phyloP scores from a whole-genome alignment of 37 sponge, comb jelly and placozoan species.

The Petrosia ficiformis region DNA sequence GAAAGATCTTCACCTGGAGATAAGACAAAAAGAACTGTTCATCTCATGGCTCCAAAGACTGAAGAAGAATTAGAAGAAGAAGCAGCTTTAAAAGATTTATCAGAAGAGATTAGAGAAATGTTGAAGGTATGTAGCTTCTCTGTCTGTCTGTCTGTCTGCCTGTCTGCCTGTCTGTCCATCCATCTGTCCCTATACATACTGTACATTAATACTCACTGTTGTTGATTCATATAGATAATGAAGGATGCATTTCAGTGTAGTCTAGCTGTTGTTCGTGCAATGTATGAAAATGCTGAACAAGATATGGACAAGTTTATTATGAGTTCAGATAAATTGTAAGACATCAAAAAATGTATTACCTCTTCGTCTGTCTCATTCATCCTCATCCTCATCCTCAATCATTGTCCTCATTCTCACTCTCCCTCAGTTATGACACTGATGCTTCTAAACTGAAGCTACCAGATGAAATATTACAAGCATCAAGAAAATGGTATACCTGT shows the following conservation, averaged over 20 bases:
- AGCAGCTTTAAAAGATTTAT: conserved; percentile 31
- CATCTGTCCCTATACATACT: no score
- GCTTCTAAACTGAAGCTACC: conserved; percentile 49
- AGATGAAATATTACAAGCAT: conserved; percentile 51
- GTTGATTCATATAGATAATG: no score
- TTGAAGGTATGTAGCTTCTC: not conserved
- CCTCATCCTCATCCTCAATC: not conserved
- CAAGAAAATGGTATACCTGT: conserved; percentile 66
- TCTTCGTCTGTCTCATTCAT: not conserved
- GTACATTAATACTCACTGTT: no score
- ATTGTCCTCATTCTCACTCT: not conserved
- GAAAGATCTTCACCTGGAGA: not conserved
- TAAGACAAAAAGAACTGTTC: conserved; percentile 3
- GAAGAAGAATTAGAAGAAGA: conserved; percentile 11
- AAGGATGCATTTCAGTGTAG: conserved; percentile 71
- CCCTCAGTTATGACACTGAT: conserved; percentile 10
- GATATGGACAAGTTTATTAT: conserved; percentile 57
- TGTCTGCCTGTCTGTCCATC: no score
- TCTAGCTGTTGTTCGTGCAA: conserved; percentile 61
- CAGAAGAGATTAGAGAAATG: conserved; percentile 34
- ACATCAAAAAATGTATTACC: no score
- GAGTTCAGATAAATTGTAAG: conserved; percentile 59
- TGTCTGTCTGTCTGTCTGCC: no score
- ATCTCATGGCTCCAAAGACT: not conserved
- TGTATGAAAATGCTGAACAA: conserved; percentile 58